Evolutionary conservation across 2,888 invertebrate species (phyloP), one percentile per base, ranked within the genome.

Genomic region (Halictus ligatus): DNA sequence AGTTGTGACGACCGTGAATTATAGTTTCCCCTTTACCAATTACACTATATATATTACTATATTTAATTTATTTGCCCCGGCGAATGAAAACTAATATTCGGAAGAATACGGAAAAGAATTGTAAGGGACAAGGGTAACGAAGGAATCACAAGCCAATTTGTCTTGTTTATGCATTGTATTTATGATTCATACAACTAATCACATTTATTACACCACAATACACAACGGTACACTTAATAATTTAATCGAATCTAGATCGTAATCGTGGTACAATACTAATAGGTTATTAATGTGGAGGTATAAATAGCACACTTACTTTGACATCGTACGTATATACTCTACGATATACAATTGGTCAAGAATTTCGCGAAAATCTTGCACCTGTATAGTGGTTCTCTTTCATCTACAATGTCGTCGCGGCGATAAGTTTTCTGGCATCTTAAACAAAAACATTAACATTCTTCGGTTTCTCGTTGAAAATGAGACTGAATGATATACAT

Each of bases 171-270:
- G 90, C 84, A 85, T 89, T 90, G 85, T 82, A 81, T 91, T 91
- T 91, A 89, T 91, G 89, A 90, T 77, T 90, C 91, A 75, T 91
- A 91, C 90, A 90, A 89, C 92, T 91, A 95, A 94, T 95, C 94
- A 95, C 95, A 94, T 95, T 95, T 94, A 95, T 94, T 95, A 95
- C 94, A 94, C 92, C 93, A 94, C 94, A 94, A 94, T 94, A 95
- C 94, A 95, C 94, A 94, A 94, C 92, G 92, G 92, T 94, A 95
- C 94, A 94, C 93, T 94, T 93, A 94, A 94, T 94, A 95, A 94
- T 94, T 94, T 94, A 94, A 94, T 93, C 93, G 92, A 93, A 91
- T 92, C 92, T 92, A 90, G 91, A 92, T 92, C 92, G 92, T 94
- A 92, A 90, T 93, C 90, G 92, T 91, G 92, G 90, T 94, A 93